Percentiles rank a stretch among this genome's conserved stretches.
Evolutionary conservation across 2,113 vertebrate genomes (phyloP).

Genomic region (Halichoerus grypus): DNA sequence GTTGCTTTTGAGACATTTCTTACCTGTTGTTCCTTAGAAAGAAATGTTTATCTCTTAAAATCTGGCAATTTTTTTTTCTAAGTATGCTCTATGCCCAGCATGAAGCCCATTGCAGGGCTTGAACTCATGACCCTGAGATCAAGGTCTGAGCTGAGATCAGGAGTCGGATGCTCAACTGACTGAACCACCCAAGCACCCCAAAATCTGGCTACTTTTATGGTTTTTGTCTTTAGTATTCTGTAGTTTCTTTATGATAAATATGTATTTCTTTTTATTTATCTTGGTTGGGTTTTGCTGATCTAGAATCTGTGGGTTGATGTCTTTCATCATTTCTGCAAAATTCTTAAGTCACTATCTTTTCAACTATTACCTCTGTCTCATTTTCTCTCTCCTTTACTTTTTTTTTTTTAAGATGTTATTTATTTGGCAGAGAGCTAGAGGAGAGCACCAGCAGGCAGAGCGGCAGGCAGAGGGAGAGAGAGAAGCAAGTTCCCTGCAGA

Average conservation of each 20-base stretch:
- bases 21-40: not conserved
- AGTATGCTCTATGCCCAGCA: too few species aligned
- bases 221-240: not conserved
- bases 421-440: too few species aligned
- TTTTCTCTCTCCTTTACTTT: not conserved
- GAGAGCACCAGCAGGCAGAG: too few species aligned
- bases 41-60: not conserved
- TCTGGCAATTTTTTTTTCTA: not conserved
- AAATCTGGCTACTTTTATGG: not conserved
- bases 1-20: not conserved
- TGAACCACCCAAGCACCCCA: too few species aligned
- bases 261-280: not conserved
- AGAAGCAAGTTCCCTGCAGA: too few species aligned
- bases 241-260: not conserved
- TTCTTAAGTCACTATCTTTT: conserved; percentile 30
- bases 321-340: conserved; percentile 31
- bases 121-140: too few species aligned
- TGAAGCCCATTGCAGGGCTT: too few species aligned
- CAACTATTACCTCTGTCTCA: not conserved
- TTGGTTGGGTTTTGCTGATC: conserved; percentile 3
- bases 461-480: too few species aligned
- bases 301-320: not conserved
- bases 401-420: too few species aligned
- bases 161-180: too few species aligned
- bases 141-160: too few species aligned